Evolutionary conservation across 64 coral and sea anemone species (phyloP), one percentile per base, ranked within the genome.

Genomic region (Exaiptasia diaphana): DNA sequence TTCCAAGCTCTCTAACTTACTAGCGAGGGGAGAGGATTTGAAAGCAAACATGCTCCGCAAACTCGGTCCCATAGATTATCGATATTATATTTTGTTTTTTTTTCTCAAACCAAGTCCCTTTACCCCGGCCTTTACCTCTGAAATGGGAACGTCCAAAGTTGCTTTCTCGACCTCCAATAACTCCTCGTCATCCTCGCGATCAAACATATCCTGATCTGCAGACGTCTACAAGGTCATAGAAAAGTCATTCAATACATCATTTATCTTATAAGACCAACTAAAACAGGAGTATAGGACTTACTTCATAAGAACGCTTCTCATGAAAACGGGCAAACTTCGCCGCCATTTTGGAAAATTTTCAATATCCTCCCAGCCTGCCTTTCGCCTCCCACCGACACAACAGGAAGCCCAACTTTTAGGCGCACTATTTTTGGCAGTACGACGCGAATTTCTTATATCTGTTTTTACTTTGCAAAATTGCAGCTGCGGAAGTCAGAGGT

Each of bases 321-420:
- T 94, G 86, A 94, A 94, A 94, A 45, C 91, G 89, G 10, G 91
- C 83, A 78, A 94, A 94, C 58, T 85, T 94, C 17, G 78, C 81
- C 74, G 91, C 91, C 91, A 94, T 94, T 88, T 94, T 94, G 79
- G 49, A 75, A 75, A 36, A 34, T 15, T 33, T 64, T 64, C n/a
- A n/a, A n/a, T n/a, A n/a, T n/a, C n/a, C n/a, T n/a, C n/a, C n/a
- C n/a, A n/a, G n/a, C n/a, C n/a, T n/a, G n/a, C n/a, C n/a, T n/a
- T n/a, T n/a, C n/a, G n/a, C n/a, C n/a, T n/a, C n/a, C n/a, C 10
- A 21, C 50, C 17, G n/a, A n/a, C n/a, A n/a, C n/a, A n/a, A n/a
- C n/a, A n/a, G n/a, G n/a, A n/a, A n/a, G n/a, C n/a, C n/a, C n/a
- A n/a, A n/a, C n/a, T n/a, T n/a, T n/a, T n/a, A n/a, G n/a, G n/a